Evolutionary conservation across 2,888 invertebrate genomes (phyloP), one percentile per base, ranked within the genome.

Genomic region (Ennomos erosarius): DNA sequence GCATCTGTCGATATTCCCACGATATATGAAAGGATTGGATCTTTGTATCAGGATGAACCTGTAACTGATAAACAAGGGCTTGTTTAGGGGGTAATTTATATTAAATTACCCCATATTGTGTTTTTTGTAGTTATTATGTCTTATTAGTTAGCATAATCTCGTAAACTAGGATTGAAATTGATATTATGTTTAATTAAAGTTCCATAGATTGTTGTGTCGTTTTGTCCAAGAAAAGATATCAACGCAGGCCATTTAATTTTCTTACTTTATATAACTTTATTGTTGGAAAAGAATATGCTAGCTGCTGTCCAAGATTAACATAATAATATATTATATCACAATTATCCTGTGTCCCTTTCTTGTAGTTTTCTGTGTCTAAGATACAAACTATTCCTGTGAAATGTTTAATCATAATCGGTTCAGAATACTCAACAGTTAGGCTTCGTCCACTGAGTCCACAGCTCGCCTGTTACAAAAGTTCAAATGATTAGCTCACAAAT

Each of bases 1-100:
- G 71, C 91, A 91, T 90, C 91, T 91, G 91, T 80, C 79, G 79
- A 53, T 68, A 76, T 91, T 91, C 91, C 86, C 91, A 91, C 90
- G 89, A 39, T 34, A 34, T 39, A 39, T 38, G 73, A 89, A 90
- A 91, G 90, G 91, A 87, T 90, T 90, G 87, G 71, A 69, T 66
- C 64, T 64, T 59, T 64, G 52, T 69, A 58, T 62, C 59, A 61
- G 53, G 64, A 57, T 66, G 51, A 73, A 72, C 74, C 74, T 73
- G 71, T 64, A 55, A 50, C 40, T 10, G 16, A 59, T 53, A 48
- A 53, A 53, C 16, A 39, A 43, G 40, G 51, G 55, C 13, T 50
- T 8, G 38, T 48, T 55, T 55, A 35, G 1, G 11, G 48, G n/a
- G 45, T 16, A 53, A 37, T 38, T 44, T 53, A 35, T 43, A 44